Evolutionary conservation across 1,140 invertebrate genomes (phyloP), one percentile per base, ranked within the genome.

Genomic region (Sipha flava): DNA sequence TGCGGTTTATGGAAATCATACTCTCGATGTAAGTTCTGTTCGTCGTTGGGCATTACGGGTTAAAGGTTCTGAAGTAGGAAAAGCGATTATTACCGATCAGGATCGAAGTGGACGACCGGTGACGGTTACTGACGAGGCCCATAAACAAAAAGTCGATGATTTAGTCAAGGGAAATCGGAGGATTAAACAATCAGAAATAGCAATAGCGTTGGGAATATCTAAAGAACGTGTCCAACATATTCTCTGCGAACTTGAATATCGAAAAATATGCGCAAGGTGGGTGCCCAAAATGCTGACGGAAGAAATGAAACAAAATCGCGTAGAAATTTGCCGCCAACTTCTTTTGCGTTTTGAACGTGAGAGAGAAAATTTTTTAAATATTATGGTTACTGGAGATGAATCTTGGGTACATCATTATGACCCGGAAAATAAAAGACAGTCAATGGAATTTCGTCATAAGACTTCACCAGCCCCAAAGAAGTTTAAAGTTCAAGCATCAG

Each of bases 361-460:
- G 21, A 31, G 16, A 21, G 3, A 59, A 1, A 14, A 57, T 16
- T 64, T 66, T 68, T 79, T 57, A 16, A 14, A 82, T 83, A 83
- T 73, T 80, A 80, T 80, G 62, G 59, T 84, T 29, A 85, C 84
- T 70, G 83, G 83, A 14, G 84, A 85, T 81, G 82, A 85, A 84
- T 84, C 83, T 40, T 85, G 83, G 84, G 83, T 85, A 47, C 84
- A 85, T 81, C 70, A 83, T n/a, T 84, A 83, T 82, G 83, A 81
- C 34, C 83, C 83, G 77, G 84, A 86, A 80, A 83, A 83, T 40
- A 85, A 84, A 81, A 86, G 82, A 81, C 83, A 85, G 79, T 84
- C 83, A 57, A 83, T 73, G 72, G 66, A 54, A 9, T 80, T 31
- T 23, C 10, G 34, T 29, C 49, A 75, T 57, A 18, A 26, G 21